These are phyloP conservation scores for Patella pellucida DNA, from an alignment of 2,888 invertebrate species.

Conservation along the genomic window DNA sequence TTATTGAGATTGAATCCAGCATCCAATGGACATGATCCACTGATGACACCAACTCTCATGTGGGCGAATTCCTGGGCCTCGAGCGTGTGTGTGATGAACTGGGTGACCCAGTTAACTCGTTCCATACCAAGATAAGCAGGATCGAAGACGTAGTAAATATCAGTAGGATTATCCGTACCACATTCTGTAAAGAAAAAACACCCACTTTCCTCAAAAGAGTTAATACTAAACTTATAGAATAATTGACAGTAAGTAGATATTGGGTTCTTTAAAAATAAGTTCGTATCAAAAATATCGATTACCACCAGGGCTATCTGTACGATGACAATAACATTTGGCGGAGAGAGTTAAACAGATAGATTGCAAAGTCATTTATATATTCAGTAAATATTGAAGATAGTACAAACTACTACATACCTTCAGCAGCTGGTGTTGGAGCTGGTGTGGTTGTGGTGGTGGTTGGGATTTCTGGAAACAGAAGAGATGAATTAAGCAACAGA, in stretches of 20 bases:
- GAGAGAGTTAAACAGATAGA: too few relatives aligned
- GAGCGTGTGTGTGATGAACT: conserved; percentile 32
- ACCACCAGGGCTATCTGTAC: too few relatives aligned
- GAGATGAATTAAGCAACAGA: too few relatives aligned
- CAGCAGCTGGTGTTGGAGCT: too few relatives aligned
- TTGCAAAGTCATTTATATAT: too few relatives aligned
- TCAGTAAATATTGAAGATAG: too few relatives aligned
- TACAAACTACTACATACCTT: background rate
- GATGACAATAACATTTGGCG: too few relatives aligned
- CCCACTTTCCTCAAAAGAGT: too few relatives aligned
- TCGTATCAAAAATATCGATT: too few relatives aligned
- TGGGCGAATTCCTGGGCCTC: conserved; percentile 12
- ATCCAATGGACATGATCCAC: conserved; percentile 28
- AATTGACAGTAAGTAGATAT: too few relatives aligned
- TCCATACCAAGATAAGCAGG: conserved; percentile 29
- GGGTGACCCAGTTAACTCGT: conserved; percentile 32
- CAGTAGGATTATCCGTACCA: conserved; percentile 25
- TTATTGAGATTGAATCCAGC: conserved; percentile 28
- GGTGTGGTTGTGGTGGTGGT: background rate
- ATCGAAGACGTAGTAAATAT: conserved; percentile 37
- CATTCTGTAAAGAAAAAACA: conserved; percentile 10
- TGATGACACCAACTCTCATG: conserved; percentile 20
- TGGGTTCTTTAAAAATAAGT: too few relatives aligned
- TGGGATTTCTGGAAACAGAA: background rate
- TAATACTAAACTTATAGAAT: too few relatives aligned